A percentile compares a stretch with the other conserved stretches of the same genome.
Evolutionary conservation across 1,140 invertebrate genomes (phyloP).

Genomic region (Sipha flava): DNA sequence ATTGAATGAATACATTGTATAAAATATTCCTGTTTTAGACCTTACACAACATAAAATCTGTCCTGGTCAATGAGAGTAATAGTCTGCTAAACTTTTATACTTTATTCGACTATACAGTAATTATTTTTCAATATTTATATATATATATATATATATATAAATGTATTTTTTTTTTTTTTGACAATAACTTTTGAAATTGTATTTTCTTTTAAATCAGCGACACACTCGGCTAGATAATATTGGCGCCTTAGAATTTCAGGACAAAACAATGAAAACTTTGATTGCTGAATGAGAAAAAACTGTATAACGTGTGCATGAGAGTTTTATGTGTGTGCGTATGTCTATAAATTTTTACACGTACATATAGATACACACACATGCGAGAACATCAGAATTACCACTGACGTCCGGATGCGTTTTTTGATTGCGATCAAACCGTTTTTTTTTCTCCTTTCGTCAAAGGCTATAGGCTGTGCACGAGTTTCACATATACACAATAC

Average conservation of each 20-base stretch:
- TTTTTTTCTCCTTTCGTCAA: not conserved
- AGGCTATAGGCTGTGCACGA: too few species aligned
- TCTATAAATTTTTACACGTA: too few species aligned
- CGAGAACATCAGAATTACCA: not conserved
- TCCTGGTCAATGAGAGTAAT: too few species aligned
- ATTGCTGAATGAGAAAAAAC: not conserved
- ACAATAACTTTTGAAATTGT: not conserved
- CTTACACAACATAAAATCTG: too few species aligned
- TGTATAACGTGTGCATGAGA: too few species aligned
- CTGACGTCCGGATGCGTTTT: not conserved
- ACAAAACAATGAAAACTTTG: not conserved
- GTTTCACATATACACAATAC: too few species aligned
- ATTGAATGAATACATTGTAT: too few species aligned
- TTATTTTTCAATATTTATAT: not conserved
- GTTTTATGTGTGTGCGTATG: too few species aligned
- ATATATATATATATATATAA: too few species aligned
- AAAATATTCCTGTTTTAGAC: too few species aligned
- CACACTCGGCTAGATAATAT: not conserved
- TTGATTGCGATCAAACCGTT: not conserved
- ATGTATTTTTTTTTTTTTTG: not conserved
- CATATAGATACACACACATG: not conserved
- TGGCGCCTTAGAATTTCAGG: not conserved
- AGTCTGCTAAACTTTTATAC: not conserved
- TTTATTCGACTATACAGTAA: not conserved
- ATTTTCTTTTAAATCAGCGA: not conserved